Conservation (phyloP, 2,113 vertebrate genomes). For the Syrmaticus mikado region DNA sequence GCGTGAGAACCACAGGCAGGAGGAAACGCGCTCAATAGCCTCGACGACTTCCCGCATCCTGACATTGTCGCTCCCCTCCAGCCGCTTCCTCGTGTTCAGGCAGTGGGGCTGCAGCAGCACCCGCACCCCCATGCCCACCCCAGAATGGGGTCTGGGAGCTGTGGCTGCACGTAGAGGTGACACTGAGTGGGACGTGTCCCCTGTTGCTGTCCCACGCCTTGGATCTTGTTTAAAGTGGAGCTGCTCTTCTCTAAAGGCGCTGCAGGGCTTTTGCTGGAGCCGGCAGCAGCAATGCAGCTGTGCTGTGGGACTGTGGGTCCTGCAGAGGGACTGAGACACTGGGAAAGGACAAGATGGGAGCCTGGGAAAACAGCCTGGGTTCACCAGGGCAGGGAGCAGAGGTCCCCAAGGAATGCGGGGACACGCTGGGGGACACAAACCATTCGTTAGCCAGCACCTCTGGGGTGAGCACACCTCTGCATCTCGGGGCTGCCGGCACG, state of each 20-base stretch:
- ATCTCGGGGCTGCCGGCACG: accelerated
- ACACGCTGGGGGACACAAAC: accelerated
- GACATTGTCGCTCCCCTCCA: conserved; percentile 71
- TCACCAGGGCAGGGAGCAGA: background rate
- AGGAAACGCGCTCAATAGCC: conserved; percentile 78
- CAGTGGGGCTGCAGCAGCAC: accelerated
- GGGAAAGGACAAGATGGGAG: conserved; percentile 5
- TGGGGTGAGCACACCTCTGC: accelerated
- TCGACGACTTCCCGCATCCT: conserved; percentile 76
- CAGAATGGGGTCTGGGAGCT: background rate
- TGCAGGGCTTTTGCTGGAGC: background rate
- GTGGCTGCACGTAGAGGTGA: background rate
- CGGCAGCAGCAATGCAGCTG: accelerated
- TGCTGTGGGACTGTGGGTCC: accelerated
- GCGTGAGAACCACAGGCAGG: conserved; percentile 72
- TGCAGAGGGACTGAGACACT: background rate
- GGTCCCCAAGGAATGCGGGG: background rate
- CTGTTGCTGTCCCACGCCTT: background rate
- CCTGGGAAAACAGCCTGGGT: conserved; percentile 17
- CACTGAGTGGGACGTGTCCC: accelerated
- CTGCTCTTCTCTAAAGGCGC: background rate
- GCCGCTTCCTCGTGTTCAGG: conserved; percentile 53
- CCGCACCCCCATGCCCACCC: background rate
- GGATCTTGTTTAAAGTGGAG: background rate
- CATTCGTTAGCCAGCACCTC: background rate